phyloP scores from a whole-genome alignment of 2,888 invertebrate species.

The Nysson spinosus region DNA sequence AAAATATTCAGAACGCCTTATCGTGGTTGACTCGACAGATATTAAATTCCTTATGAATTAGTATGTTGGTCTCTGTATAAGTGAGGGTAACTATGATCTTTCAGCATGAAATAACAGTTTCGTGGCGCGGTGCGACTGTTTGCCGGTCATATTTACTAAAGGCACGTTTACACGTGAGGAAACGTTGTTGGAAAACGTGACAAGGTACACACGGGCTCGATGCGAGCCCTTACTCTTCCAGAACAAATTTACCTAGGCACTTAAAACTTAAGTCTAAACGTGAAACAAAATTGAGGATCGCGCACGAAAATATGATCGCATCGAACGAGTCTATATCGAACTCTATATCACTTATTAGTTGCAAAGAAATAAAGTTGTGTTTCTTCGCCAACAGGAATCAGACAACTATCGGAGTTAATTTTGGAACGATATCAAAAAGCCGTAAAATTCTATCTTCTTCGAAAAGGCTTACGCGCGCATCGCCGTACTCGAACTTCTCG shows the following conservation, averaged over 20 bases:
- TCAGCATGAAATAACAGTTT: slow-evolving; percentile 48
- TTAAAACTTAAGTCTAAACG: slow-evolving; percentile 52
- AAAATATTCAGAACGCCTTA: too few relatives aligned
- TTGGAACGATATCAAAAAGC: not conserved
- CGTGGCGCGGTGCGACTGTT: slow-evolving; percentile 57
- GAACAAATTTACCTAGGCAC: slow-evolving; percentile 63
- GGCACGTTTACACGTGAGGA: slow-evolving; percentile 58
- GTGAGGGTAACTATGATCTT: slow-evolving; percentile 19
- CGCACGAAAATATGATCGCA: slow-evolving; percentile 6
- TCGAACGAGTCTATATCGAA: not conserved
- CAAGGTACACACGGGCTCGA: slow-evolving; percentile 58
- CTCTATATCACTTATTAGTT: too few relatives aligned
- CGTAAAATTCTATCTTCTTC: not conserved
- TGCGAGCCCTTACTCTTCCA: slow-evolving; percentile 45
- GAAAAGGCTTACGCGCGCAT: not conserved
- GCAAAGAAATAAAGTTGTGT: too few relatives aligned
- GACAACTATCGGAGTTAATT: too few relatives aligned
- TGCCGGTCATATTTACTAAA: slow-evolving; percentile 60
- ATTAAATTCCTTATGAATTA: slow-evolving; percentile 7
- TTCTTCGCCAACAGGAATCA: too few relatives aligned
- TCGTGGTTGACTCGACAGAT: not conserved
- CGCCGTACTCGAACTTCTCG: slow-evolving; percentile 34
- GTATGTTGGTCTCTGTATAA: slow-evolving; percentile 25
- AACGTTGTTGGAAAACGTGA: slow-evolving; percentile 65
- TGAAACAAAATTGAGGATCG: slow-evolving; percentile 41